These are phyloP conservation scores for Diachasmimorpha longicaudata DNA, from an alignment of 1,140 invertebrate species.

Conservation along the genomic window DNA sequence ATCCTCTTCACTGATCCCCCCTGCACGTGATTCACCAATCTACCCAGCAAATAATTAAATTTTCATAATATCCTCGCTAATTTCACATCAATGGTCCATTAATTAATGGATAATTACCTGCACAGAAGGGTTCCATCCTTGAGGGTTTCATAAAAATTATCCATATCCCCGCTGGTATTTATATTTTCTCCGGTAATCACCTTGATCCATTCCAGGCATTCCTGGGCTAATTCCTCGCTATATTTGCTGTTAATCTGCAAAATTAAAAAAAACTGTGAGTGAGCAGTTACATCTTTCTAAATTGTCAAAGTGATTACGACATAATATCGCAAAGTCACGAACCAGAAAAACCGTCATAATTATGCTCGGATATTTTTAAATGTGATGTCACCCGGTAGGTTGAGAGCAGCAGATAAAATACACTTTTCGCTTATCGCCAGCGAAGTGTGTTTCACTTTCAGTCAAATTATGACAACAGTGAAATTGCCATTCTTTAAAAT, in stretches of 20 bases:
- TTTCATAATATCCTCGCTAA: neutral
- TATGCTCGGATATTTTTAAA: slow-evolving; percentile 1
- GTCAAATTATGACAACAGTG: neutral
- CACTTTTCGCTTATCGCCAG: neutral
- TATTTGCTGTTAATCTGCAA: slow-evolving; percentile 93
- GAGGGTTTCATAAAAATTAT: slow-evolving; percentile 89
- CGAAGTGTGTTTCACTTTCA: neutral
- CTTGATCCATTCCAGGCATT: slow-evolving; percentile 91
- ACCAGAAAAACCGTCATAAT: neutral
- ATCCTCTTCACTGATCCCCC: slow-evolving; percentile 85
- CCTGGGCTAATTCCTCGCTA: slow-evolving; percentile 88
- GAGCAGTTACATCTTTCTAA: neutral
- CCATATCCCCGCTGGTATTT: slow-evolving; percentile 83
- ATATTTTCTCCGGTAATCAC: slow-evolving; percentile 80
- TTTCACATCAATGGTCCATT: neutral
- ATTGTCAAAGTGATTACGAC: neutral
- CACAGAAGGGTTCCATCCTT: slow-evolving; percentile 87
- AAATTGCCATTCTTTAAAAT: too few relatives aligned
- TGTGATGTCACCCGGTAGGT: neutral
- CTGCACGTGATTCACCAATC: slow-evolving; percentile 81
- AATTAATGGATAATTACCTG: slow-evolving; percentile 67
- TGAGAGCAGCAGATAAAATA: neutral
- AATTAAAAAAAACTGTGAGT: neutral
- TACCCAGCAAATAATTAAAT: slow-evolving; percentile 47
- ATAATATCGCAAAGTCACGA: neutral